Evolutionary conservation across 2,888 invertebrate genomes (phyloP).

Genomic region (Drosophila prostipennis): DNA sequence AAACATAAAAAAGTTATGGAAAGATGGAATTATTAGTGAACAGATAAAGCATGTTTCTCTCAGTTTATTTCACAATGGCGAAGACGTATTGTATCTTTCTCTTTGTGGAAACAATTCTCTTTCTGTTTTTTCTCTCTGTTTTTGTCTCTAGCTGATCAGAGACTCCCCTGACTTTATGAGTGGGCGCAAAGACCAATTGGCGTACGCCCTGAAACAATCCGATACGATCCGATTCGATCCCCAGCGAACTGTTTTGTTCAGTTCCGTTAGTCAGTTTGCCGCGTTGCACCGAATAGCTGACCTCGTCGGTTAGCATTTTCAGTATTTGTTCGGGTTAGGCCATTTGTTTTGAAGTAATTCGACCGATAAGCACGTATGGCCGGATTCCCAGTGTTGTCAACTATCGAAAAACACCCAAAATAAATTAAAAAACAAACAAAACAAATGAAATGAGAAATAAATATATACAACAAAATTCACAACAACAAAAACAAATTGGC

Average conservation of each 20-base stretch:
- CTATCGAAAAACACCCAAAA: background rate
- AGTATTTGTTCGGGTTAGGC: constrained; percentile 1
- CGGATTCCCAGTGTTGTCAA: background rate
- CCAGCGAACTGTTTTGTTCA: constrained; percentile 14
- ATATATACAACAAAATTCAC: too few species aligned
- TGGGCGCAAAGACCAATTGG: constrained; percentile 30
- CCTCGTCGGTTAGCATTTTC: constrained; percentile 2
- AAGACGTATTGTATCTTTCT: background rate
- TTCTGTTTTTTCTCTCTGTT: background rate
- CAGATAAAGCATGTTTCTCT: background rate
- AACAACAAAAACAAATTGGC: too few species aligned
- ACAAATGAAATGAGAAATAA: background rate
- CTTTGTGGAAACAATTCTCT: constrained; percentile 18
- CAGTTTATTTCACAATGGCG: background rate
- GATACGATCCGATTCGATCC: constrained; percentile 21
- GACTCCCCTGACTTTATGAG: constrained; percentile 14
- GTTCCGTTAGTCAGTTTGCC: constrained; percentile 3
- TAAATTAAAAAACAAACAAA: background rate
- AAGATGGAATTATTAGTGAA: background rate
- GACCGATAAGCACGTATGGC: constrained; percentile 2
- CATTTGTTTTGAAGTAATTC: background rate
- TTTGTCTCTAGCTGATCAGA: constrained; percentile 9
- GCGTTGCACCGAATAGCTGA: background rate
- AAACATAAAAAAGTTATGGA: background rate
- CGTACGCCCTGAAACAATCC: constrained; percentile 17